Conservation (phyloP, 2,888 invertebrate genomes). For the Drosophila phalerata region DNA sequence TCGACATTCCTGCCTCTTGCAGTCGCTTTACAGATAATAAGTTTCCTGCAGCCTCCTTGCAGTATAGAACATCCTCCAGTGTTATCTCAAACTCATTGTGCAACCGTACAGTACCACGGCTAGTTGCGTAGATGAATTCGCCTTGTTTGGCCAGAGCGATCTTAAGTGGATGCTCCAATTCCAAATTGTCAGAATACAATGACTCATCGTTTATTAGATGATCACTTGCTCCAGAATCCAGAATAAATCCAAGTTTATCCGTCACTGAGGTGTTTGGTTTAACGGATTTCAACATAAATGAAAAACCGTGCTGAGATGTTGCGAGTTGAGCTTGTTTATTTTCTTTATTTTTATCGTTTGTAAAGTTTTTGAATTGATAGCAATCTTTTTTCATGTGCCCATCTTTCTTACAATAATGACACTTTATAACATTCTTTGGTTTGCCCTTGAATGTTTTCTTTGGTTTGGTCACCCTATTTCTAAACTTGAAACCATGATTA, state of each 20-base stretch:
- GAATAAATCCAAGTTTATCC: background rate
- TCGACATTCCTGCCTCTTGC: background rate
- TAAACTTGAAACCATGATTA: background rate
- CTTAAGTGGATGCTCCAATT: slow-evolving; percentile 1
- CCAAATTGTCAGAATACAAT: background rate
- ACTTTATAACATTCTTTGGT: background rate
- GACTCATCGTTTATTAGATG: too few species aligned
- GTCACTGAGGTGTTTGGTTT: background rate
- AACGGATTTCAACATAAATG: background rate
- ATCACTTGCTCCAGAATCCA: slow-evolving; percentile 2
- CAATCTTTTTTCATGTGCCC: too few species aligned
- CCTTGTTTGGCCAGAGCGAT: slow-evolving; percentile 9
- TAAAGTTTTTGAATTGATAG: too few species aligned
- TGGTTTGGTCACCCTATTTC: background rate
- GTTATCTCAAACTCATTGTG: background rate
- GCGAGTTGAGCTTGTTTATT: background rate
- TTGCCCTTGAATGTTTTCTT: background rate
- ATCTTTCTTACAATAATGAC: background rate
- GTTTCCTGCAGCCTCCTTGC: background rate
- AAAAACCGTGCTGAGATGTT: background rate
- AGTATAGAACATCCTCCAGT: background rate
- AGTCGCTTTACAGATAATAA: too few species aligned
- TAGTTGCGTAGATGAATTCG: slow-evolving; percentile 4
- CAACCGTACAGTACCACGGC: background rate
- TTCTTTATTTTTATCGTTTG: too few species aligned